phyloP scores from a whole-genome alignment of 2,888 invertebrate genomes.

The Zygothrica quintamaculata region DNA sequence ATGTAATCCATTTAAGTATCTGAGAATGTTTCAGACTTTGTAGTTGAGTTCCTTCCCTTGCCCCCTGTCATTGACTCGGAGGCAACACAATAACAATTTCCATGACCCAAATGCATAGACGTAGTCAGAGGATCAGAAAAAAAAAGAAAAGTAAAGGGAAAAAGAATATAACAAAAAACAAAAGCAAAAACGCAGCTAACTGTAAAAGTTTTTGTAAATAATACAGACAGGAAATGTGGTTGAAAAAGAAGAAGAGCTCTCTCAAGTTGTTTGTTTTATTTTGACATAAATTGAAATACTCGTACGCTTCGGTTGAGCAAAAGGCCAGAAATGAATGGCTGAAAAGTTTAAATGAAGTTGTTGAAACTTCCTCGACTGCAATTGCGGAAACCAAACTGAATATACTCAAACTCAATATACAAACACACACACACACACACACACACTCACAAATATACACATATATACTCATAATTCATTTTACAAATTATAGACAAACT shows the following conservation, averaged over 20 bases:
- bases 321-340: constrained; percentile 15
- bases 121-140: constrained; percentile 20
- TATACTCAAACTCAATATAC: not conserved
- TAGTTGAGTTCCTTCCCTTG: not conserved
- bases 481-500: constrained; percentile 56
- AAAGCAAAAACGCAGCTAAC: constrained; percentile 39
- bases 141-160: constrained; percentile 5
- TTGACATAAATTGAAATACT: constrained; percentile 54
- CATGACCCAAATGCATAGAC: constrained; percentile 37
- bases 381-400: constrained; percentile 32
- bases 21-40: constrained; percentile 10
- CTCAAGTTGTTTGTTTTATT: constrained; percentile 62
- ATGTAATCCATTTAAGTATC: constrained; percentile 19
- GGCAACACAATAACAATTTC: constrained; percentile 23
- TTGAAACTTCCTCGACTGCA: constrained; percentile 50
- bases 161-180: constrained; percentile 3
- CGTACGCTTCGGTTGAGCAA: constrained; percentile 23
- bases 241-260: constrained; percentile 15
- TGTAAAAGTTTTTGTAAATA: constrained; percentile 46
- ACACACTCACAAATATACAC: constrained; percentile 10
- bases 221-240: constrained; percentile 48
- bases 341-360: constrained; percentile 50
- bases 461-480: constrained; percentile 54
- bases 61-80: constrained; percentile 20
- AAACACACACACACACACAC: constrained; percentile 8